These are phyloP conservation scores for Himantopus leucocephalus DNA, from an alignment of 2,113 vertebrate species.

Conservation along the genomic window DNA sequence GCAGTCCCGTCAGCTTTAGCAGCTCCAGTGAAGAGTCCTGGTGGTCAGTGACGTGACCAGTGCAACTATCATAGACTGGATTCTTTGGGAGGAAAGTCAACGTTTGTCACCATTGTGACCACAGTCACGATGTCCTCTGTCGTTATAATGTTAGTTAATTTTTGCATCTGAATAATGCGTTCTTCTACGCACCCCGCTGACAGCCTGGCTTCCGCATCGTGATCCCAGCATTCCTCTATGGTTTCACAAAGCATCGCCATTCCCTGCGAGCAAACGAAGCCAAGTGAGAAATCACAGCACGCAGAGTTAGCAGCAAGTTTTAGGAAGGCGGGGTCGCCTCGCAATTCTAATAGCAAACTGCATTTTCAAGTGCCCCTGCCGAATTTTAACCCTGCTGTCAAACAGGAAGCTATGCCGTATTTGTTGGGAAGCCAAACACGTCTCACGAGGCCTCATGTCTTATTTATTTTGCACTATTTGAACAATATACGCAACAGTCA, in stretches of 20 bases:
- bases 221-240: constrained; percentile 99
- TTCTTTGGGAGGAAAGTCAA: constrained; percentile 99
- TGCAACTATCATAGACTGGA: constrained; percentile 94
- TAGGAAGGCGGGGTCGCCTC: rapidly evolving
- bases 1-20: constrained; percentile 69
- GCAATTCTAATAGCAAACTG: rapidly evolving
- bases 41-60: constrained; percentile 60
- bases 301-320: rapidly evolving
- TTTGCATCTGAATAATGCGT: constrained; percentile 95
- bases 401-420: rapidly evolving
- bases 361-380: not conserved
- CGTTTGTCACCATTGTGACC: constrained; percentile 98
- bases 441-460: rapidly evolving
- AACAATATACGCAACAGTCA: rapidly evolving
- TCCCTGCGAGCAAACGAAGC: constrained; percentile 73
- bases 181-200: constrained; percentile 97
- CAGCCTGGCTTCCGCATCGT: constrained; percentile 94
- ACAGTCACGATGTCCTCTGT: constrained; percentile 97
- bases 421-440: rapidly evolving
- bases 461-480: rapidly evolving
- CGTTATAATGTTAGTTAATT: constrained; percentile 88
- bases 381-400: rapidly evolving
- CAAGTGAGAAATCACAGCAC: rapidly evolving
- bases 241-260: constrained; percentile 95
- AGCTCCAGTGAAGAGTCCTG: constrained; percentile 77